These are phyloP conservation scores for Apaloderma vittatum DNA, from an alignment of 2,113 vertebrate species.

Conservation along the genomic window DNA sequence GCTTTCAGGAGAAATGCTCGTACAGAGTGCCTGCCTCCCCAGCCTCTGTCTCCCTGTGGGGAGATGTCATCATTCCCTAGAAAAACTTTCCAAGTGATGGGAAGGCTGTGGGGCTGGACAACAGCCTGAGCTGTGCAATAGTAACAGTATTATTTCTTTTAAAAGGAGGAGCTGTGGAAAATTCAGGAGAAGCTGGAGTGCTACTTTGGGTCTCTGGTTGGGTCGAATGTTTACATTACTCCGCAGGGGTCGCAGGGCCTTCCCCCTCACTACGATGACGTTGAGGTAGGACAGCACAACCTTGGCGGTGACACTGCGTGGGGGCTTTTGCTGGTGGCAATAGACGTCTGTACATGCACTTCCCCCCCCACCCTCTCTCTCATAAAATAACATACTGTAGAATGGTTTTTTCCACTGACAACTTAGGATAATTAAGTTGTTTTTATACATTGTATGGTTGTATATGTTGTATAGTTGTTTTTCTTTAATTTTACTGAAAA, in stretches of 20 bases:
- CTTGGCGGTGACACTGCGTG: background rate
- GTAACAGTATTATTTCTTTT: background rate
- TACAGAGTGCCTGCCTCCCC: background rate
- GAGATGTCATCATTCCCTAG: background rate
- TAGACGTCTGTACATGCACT: background rate
- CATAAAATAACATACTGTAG: background rate
- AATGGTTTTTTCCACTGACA: background rate
- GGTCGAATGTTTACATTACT: constrained; percentile 93
- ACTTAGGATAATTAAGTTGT: background rate
- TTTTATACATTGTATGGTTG: no score
- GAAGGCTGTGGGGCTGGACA: background rate
- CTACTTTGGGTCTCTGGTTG: constrained; percentile 92
- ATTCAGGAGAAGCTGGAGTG: constrained; percentile 94
- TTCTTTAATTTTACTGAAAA: background rate
- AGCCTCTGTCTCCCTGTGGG: background rate
- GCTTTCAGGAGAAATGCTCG: background rate
- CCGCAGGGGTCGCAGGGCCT: constrained; percentile 90
- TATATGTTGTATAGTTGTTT: background rate
- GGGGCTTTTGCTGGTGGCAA: background rate
- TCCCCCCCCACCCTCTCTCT: rapidly evolving
- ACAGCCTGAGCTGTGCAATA: background rate
- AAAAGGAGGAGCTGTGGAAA: constrained; percentile 91
- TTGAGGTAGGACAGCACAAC: constrained; percentile 84
- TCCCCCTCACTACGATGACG: constrained; percentile 92
- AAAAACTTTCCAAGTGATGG: background rate